These are phyloP conservation scores for Sebastes hubbsi DNA, from an alignment of 2,797 vertebrate genomes.

Conservation along the genomic window DNA sequence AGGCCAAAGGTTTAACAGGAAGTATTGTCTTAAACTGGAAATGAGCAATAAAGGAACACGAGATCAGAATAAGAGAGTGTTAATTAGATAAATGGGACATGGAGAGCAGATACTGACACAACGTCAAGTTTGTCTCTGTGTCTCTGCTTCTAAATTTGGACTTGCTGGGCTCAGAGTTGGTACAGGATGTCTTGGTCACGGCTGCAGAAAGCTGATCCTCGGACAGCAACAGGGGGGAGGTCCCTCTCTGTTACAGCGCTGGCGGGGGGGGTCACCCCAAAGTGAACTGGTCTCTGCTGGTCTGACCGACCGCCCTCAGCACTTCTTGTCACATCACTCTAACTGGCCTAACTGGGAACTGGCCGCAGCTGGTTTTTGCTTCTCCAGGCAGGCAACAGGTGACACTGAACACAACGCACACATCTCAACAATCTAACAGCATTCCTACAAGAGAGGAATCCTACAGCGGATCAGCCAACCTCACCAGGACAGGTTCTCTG, in stretches of 20 bases:
- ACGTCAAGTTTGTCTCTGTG: conserved; percentile 38
- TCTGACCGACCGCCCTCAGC: neutral
- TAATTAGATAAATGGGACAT: conserved; percentile 38
- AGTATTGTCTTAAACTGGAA: neutral
- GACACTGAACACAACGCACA: conserved; percentile 14
- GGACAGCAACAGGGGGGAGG: conserved; percentile 47
- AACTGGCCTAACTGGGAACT: conserved; percentile 14
- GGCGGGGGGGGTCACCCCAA: neutral
- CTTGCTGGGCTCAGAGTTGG: conserved; percentile 36
- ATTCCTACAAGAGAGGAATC: neutral
- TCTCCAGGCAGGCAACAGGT: conserved; percentile 30
- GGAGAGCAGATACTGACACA: conserved; percentile 35
- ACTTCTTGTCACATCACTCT: conserved; percentile 11
- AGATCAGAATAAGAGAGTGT: neutral
- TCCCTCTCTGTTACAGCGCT: conserved; percentile 14
- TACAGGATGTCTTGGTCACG: conserved; percentile 56
- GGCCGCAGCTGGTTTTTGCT: conserved; percentile 44
- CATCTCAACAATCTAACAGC: conserved; percentile 1
- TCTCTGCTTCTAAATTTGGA: conserved; percentile 68
- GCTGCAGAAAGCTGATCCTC: conserved; percentile 70
- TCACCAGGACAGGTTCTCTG: neutral
- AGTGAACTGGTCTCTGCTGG: conserved; percentile 49
- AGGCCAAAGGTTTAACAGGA: neutral
- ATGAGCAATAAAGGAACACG: neutral
- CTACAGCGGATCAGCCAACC: neutral